Conservation (phyloP, 1,140 invertebrate genomes). For the Aphaenogaster floridana region DNA sequence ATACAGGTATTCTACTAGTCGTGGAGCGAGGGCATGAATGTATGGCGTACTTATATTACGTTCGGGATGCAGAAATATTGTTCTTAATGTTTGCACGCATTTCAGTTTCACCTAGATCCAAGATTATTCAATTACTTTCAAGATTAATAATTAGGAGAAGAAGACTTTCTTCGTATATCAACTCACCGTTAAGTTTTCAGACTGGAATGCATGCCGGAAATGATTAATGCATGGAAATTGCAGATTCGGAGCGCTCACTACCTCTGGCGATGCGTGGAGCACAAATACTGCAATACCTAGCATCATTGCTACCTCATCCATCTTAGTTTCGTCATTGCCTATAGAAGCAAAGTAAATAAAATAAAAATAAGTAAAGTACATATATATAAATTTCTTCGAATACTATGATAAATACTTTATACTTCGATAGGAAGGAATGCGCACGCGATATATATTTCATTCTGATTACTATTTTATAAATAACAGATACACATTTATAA, state of each 20-base stretch:
- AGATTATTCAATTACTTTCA: slow-evolving; percentile 12
- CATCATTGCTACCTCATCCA: slow-evolving; percentile 95
- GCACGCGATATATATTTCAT: neutral
- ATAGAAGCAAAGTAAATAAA: slow-evolving; percentile 66
- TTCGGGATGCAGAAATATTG: slow-evolving; percentile 92
- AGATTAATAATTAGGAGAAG: slow-evolving; percentile 2
- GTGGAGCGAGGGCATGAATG: slow-evolving; percentile 93
- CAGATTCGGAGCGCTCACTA: slow-evolving; percentile 92
- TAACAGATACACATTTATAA: neutral
- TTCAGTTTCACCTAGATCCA: slow-evolving; percentile 91
- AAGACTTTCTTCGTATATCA: neutral
- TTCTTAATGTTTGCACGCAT: slow-evolving; percentile 92
- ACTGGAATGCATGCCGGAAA: slow-evolving; percentile 95
- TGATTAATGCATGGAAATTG: slow-evolving; percentile 98
- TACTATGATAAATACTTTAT: slow-evolving; percentile 7
- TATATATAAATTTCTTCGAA: neutral
- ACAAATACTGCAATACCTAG: slow-evolving; percentile 95
- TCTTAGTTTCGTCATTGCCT: slow-evolving; percentile 92
- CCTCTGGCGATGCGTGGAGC: slow-evolving; percentile 92
- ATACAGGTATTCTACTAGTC: slow-evolving; percentile 91
- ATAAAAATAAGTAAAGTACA: slow-evolving; percentile 3
- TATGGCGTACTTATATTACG: slow-evolving; percentile 91
- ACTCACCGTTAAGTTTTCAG: slow-evolving; percentile 90
- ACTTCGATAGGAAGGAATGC: neutral
- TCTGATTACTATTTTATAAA: slow-evolving; percentile 24